A percentile compares a stretch with the other conserved stretches of the same genome.
Evolutionary conservation across 2,888 invertebrate genomes (phyloP).

Genomic region (Ellobium chinense): DNA sequence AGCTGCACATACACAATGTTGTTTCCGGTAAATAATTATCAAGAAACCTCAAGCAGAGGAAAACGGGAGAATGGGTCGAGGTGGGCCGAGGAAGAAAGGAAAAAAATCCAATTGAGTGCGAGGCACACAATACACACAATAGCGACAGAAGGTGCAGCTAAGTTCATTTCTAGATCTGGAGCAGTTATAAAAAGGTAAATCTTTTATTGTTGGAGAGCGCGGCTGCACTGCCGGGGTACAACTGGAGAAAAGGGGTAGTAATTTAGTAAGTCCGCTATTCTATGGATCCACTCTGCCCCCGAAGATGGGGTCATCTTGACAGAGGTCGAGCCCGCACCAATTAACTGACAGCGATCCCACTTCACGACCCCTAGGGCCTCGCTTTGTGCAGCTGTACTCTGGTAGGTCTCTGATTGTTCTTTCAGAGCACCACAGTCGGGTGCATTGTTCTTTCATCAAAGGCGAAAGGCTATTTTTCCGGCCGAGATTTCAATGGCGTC

Average conservation of each 20-base stretch:
- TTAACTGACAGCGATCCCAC: not conserved
- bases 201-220: not conserved
- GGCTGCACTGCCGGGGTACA: not conserved
- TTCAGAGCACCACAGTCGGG: not conserved
- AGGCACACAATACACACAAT: not conserved
- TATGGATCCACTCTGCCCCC: not conserved
- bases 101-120: too few relatives aligned
- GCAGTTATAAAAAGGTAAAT: not conserved
- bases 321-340: not conserved
- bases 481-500: not conserved
- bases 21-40: not conserved
- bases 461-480: not conserved
- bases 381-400: not conserved
- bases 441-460: not conserved
- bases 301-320: not conserved
- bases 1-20: too few relatives aligned
- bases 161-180: not conserved
- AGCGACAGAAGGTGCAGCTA: not conserved
- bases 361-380: not conserved
- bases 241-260: not conserved
- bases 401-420: not conserved
- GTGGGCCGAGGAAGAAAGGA: not conserved
- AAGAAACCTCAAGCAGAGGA: not conserved
- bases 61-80: not conserved
- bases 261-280: not conserved